Conservation (phyloP, 2,113 vertebrate species). For the Pavo muticus region DNA sequence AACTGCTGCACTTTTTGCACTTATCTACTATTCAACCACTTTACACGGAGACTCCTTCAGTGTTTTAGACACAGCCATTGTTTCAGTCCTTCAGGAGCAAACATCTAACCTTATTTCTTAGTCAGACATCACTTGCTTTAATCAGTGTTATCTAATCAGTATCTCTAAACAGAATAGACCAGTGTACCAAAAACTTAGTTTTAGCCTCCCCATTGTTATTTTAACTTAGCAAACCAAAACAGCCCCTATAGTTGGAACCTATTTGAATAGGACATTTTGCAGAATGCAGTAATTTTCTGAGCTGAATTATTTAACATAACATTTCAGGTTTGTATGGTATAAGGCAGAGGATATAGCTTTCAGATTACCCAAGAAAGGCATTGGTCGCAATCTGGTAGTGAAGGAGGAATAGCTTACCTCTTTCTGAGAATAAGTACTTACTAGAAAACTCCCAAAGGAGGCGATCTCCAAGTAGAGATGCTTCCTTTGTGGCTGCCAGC, state of each 20-base stretch:
- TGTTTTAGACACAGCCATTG: background rate
- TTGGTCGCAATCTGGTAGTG: too few species aligned
- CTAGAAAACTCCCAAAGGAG: too few species aligned
- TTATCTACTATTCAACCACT: background rate
- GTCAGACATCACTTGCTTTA: background rate
- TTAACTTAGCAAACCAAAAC: background rate
- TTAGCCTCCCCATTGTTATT: background rate
- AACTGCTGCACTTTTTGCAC: background rate
- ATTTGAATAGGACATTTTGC: background rate
- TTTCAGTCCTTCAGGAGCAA: background rate
- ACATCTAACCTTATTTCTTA: background rate
- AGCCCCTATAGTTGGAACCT: background rate
- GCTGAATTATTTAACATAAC: background rate
- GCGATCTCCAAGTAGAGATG: too few species aligned
- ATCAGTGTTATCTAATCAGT: background rate
- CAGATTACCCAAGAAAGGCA: too few species aligned
- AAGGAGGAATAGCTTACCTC: too few species aligned
- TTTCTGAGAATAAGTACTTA: too few species aligned
- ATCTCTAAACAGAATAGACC: background rate
- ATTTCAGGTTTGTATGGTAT: too few species aligned
- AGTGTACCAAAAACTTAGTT: background rate
- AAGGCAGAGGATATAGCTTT: too few species aligned
- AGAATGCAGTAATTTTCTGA: background rate
- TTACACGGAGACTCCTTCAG: background rate
- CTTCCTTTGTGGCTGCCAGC: too few species aligned